Evolutionary conservation across 1,140 invertebrate genomes (phyloP).

Genomic region (Zaprionus ornatus): DNA sequence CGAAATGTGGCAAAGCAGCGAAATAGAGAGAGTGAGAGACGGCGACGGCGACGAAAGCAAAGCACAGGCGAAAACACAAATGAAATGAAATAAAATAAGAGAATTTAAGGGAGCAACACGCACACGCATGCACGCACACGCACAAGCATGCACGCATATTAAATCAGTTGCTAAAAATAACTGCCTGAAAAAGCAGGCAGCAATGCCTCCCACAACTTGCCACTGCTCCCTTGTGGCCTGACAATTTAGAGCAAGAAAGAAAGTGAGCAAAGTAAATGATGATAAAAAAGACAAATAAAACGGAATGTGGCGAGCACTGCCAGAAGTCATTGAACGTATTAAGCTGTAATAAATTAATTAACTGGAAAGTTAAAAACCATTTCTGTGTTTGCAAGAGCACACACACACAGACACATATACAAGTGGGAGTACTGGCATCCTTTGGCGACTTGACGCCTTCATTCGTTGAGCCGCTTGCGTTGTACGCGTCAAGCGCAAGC

Average conservation of each 20-base stretch:
- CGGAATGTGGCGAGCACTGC: neutral
- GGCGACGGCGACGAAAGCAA: constrained; percentile 12
- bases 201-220: neutral
- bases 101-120: constrained; percentile 60
- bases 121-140: constrained; percentile 77
- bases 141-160: constrained; percentile 79
- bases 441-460: constrained; percentile 66
- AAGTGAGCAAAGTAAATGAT: constrained; percentile 6
- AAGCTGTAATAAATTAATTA: constrained; percentile 78
- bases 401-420: constrained; percentile 8
- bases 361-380: constrained; percentile 79
- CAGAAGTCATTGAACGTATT: constrained; percentile 80
- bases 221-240: neutral
- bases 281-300: neutral
- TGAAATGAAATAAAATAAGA: constrained; percentile 38
- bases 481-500: constrained; percentile 53
- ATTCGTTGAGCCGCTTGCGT: constrained; percentile 43
- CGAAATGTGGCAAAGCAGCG: constrained; percentile 59
- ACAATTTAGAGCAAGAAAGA: neutral
- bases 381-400: constrained; percentile 63
- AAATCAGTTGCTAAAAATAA: constrained; percentile 80
- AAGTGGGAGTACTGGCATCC: constrained; percentile 27
- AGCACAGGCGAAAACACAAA: constrained; percentile 7
- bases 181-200: neutral
- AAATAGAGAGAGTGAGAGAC: constrained; percentile 23